Percentiles rank a stretch among this genome's conserved stretches.
These are phyloP conservation scores for Chrysolina oricalcia DNA, from an alignment of 2,888 invertebrate species.

Conservation along the genomic window DNA sequence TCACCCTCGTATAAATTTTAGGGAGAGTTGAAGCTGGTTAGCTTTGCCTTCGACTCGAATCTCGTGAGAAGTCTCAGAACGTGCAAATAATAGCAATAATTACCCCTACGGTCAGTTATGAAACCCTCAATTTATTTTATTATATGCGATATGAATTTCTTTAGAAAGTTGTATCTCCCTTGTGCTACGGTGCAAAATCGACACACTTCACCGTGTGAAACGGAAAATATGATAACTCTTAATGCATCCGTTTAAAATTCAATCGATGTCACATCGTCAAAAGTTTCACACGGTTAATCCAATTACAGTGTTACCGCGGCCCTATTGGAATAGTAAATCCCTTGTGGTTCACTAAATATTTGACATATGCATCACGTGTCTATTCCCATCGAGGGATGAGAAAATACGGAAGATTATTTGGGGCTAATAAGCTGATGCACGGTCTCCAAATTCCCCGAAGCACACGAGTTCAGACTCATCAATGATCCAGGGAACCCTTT, in stretches of 20 bases:
- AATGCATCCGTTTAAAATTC: constrained; percentile 17
- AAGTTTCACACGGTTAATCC: constrained; percentile 23
- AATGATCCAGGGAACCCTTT: no score
- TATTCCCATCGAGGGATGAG: constrained; percentile 24
- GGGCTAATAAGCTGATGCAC: constrained; percentile 7
- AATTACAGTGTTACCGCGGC: not conserved
- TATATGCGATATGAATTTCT: constrained; percentile 18
- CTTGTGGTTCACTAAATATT: constrained; percentile 12
- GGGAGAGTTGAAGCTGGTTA: not conserved
- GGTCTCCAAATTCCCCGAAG: not conserved
- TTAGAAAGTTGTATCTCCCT: constrained; percentile 20
- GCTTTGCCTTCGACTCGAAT: not conserved
- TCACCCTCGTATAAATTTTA: not conserved
- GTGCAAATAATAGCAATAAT: constrained; percentile 12
- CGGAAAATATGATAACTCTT: constrained; percentile 20
- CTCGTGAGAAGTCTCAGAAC: constrained; percentile 22
- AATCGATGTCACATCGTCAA: constrained; percentile 13
- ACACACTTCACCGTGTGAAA: constrained; percentile 23
- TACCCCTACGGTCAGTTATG: not conserved
- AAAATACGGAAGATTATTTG: constrained; percentile 11
- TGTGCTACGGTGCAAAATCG: constrained; percentile 11
- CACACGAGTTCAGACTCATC: not conserved
- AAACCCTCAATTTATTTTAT: constrained; percentile 9
- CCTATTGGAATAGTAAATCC: constrained; percentile 13
- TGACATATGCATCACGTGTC: constrained; percentile 17